These are phyloP conservation scores for Drosophila eugracilis DNA, from an alignment of 1,140 invertebrate genomes.

Conservation along the genomic window DNA sequence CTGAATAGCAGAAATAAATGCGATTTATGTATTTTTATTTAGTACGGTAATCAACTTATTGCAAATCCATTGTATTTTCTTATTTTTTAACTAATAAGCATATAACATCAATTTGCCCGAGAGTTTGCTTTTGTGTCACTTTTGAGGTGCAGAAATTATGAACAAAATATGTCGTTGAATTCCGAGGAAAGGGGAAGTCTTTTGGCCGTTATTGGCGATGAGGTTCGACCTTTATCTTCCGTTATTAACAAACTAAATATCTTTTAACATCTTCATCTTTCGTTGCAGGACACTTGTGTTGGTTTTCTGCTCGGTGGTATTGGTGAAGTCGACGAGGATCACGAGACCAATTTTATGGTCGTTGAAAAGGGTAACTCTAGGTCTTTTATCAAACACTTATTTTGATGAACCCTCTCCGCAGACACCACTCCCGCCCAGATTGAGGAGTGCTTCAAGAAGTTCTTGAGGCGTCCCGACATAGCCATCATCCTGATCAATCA, in stretches of 20 bases:
- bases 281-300: conserved; percentile 97
- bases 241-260: background rate
- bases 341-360: conserved; percentile 99
- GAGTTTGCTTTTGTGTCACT: background rate
- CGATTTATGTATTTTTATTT: background rate
- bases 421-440: conserved; percentile 97
- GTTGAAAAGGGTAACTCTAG: conserved; percentile 96
- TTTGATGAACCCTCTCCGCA: too few species aligned
- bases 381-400: too few species aligned
- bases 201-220: conserved; percentile 66
- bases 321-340: conserved; percentile 98
- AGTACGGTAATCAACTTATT: conserved; percentile 4
- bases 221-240: conserved; percentile 27
- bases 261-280: background rate
- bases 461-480: conserved; percentile 97
- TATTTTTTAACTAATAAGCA: too few species aligned
- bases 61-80: background rate
- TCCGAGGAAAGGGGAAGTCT: conserved; percentile 26
- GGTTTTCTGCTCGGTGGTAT: conserved; percentile 99
- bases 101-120: background rate
- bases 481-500: conserved; percentile 99
- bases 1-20: background rate
- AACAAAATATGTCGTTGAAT: conserved; percentile 33
- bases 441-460: conserved; percentile 98
- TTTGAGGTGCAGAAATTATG: background rate